Conservation (phyloP, 2,797 vertebrate genomes). For the Enteromius fasciolatus region DNA sequence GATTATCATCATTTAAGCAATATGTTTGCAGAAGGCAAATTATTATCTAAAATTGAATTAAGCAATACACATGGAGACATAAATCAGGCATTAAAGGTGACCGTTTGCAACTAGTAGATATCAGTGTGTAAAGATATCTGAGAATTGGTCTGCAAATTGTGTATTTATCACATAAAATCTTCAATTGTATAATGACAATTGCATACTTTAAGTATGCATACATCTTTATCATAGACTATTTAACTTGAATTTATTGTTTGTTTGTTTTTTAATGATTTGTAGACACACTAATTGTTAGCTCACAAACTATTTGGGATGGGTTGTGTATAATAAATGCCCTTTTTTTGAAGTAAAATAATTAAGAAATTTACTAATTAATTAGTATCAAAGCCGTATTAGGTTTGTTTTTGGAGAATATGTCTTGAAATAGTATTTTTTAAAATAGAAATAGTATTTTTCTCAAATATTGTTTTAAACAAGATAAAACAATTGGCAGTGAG, state of each 20-base stretch:
- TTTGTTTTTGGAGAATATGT: neutral
- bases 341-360: neutral
- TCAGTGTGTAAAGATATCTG: neutral
- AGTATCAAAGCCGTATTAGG: neutral
- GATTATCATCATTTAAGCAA: neutral
- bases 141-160: neutral
- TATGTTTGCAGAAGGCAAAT: neutral
- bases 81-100: neutral
- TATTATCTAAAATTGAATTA: conserved; percentile 14
- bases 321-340: neutral
- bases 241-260: too few relatives aligned
- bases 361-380: neutral
- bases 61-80: neutral
- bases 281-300: neutral
- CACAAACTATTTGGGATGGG: neutral
- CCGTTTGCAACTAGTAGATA: neutral
- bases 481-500: neutral
- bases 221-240: too few relatives aligned
- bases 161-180: neutral
- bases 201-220: neutral
- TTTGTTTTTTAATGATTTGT: neutral
- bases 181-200: neutral
- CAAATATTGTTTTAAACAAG: neutral
- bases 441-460: neutral
- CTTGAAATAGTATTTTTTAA: too few relatives aligned